Conservation (phyloP, 2,113 vertebrate species). For the Gallinago jamesoni region DNA sequence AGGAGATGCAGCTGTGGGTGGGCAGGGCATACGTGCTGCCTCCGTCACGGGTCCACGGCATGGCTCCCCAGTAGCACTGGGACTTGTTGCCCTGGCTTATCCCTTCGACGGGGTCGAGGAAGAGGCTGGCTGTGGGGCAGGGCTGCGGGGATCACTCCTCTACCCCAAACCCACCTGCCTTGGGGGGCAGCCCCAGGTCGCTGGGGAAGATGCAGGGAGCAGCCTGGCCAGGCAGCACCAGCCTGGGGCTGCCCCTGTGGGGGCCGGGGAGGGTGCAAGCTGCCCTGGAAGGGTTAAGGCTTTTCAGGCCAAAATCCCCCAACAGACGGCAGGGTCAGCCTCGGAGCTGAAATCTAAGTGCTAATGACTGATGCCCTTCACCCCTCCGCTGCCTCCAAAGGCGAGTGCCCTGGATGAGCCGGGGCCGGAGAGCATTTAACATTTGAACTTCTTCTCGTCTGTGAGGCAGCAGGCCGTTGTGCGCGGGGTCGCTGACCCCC, state of each 20-base stretch:
- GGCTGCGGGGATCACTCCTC: neutral
- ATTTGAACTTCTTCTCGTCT: constrained; percentile 80
- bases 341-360: constrained; percentile 78
- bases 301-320: constrained; percentile 66
- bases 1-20: constrained; percentile 52
- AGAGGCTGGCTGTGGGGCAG: neutral
- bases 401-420: constrained; percentile 60
- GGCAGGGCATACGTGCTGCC: neutral
- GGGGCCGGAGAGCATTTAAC: constrained; percentile 78
- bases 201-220: neutral
- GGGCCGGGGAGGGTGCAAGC: neutral
- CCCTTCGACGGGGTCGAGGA: rapidly evolving
- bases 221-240: neutral
- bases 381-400: constrained; percentile 51
- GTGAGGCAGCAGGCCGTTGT: constrained; percentile 80
- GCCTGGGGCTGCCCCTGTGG: neutral
- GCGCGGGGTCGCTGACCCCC: constrained; percentile 80
- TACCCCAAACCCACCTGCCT: neutral
- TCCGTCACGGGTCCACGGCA: rapidly evolving
- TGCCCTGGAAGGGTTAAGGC: constrained; percentile 60
- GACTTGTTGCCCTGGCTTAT: neutral
- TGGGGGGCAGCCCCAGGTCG: neutral
- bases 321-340: constrained; percentile 77
- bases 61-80: rapidly evolving
- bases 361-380: constrained; percentile 81